These are phyloP conservation scores for Petroica traversi DNA, from an alignment of 2,113 vertebrate genomes.

Conservation along the genomic window DNA sequence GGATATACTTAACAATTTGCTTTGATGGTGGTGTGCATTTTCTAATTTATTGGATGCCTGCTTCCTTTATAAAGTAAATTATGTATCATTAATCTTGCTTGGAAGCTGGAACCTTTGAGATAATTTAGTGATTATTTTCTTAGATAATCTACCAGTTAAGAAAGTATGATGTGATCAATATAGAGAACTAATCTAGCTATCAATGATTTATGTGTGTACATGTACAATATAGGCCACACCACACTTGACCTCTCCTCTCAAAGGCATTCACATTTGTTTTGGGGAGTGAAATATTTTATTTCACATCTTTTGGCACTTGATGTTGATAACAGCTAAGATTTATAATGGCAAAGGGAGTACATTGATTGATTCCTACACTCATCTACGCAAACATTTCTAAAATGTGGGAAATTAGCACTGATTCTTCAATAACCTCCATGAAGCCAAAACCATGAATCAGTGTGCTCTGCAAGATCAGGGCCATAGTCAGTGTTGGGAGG, in stretches of 20 bases:
- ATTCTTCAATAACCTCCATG: neutral
- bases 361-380: neutral
- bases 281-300: slow-evolving; percentile 22
- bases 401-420: neutral
- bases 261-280: slow-evolving; percentile 31
- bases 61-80: slow-evolving; percentile 77
- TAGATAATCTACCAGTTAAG: slow-evolving; percentile 64
- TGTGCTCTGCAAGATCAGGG: neutral
- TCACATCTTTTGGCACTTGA: neutral
- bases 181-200: slow-evolving; percentile 29
- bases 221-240: neutral
- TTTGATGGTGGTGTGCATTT: slow-evolving; percentile 65
- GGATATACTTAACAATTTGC: slow-evolving; percentile 69
- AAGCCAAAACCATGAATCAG: neutral
- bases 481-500: neutral
- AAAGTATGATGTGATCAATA: slow-evolving; percentile 62
- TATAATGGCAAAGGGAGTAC: neutral
- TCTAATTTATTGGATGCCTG: slow-evolving; percentile 79
- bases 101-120: slow-evolving; percentile 56
- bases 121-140: slow-evolving; percentile 76
- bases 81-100: slow-evolving; percentile 76
- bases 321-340: slow-evolving; percentile 21
- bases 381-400: slow-evolving; percentile 33
- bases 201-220: slow-evolving; percentile 8
- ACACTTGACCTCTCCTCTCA: neutral